Base-by-base conservation (phyloP, 2,888 invertebrate genomes). In the Callyntrura guangdongensis region DNA sequence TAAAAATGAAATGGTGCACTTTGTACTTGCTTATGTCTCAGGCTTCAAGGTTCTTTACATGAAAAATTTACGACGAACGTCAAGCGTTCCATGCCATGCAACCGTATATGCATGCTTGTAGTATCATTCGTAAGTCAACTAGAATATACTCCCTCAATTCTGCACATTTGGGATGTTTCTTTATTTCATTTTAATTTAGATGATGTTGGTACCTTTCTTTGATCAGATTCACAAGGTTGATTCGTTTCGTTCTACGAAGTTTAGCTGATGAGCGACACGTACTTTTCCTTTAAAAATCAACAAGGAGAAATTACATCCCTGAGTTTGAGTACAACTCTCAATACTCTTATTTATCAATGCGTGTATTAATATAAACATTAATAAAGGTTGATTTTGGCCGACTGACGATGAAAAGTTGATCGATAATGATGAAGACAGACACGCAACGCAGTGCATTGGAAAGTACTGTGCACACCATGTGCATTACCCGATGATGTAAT, bases 401-500 rank as follows among this genome's bases (percentile, higher is more conserved):
- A 64, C 59, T 20, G 9, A 61, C 17, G 25, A 64, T 64, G 64
- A 64, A 22, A 47, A 72, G 17, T 45, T 45, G 36, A 72, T 72
- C 27, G 45, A 20, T 12, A 22, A 14, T 74, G 22, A 49, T 74
- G 74, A 49, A 49, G 47, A 49, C 74, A 49, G 17, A 9, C 45
- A 74, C 22, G 45, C 20, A 72, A 47, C 14, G 45, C 20, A 72
- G 20, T 25, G 12, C 27, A 67, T 27, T 67, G 12, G 67, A 11
- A 67, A 67, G 67, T 67, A 27, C 14, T 22, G 11, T 61, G 53
- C n/a, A 53, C 14, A 14, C 8, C 17, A 20, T 17, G n/a, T 22
- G 27, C 45, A 47, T 36, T 67, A 67, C 20, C 47, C 67, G 47
- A 69, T 86, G 74, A 86, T 77, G 74, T 56, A 74, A 86, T 17